Conservation (phyloP, 2,888 invertebrate genomes). For the Plemyria rubiginata region DNA sequence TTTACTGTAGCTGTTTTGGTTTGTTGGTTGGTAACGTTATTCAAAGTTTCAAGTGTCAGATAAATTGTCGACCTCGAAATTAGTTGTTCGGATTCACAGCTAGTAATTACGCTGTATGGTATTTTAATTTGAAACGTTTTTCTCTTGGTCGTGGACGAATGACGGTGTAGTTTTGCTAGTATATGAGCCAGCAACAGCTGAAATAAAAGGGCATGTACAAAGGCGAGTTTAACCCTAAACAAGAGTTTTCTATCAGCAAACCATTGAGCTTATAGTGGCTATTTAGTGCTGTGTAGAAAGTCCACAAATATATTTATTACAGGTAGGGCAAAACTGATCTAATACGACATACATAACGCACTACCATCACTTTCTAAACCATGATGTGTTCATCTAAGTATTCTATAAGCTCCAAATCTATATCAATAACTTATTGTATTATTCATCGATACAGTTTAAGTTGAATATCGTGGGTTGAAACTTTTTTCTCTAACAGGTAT, state of each 20-base stretch:
- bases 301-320: too few species aligned
- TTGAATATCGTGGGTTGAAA: background rate
- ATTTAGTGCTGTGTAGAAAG: too few species aligned
- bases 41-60: constrained; percentile 70
- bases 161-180: constrained; percentile 48
- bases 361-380: background rate
- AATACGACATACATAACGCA: too few species aligned
- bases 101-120: constrained; percentile 70
- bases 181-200: constrained; percentile 11
- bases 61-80: constrained; percentile 78
- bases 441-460: too few species aligned
- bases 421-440: background rate
- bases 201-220: too few species aligned
- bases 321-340: too few species aligned
- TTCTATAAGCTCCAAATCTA: background rate
- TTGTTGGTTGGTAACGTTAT: constrained; percentile 11
- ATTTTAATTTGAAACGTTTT: constrained; percentile 66
- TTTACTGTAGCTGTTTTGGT: background rate
- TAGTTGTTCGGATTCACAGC: constrained; percentile 76
- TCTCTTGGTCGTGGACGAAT: constrained; percentile 46
- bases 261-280: too few species aligned
- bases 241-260: too few species aligned
- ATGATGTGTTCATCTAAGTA: background rate
- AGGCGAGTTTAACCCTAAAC: too few species aligned
- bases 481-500: background rate